Evolutionary conservation across 2,888 invertebrate species (phyloP).

Genomic region (Orchesella flavescens): DNA sequence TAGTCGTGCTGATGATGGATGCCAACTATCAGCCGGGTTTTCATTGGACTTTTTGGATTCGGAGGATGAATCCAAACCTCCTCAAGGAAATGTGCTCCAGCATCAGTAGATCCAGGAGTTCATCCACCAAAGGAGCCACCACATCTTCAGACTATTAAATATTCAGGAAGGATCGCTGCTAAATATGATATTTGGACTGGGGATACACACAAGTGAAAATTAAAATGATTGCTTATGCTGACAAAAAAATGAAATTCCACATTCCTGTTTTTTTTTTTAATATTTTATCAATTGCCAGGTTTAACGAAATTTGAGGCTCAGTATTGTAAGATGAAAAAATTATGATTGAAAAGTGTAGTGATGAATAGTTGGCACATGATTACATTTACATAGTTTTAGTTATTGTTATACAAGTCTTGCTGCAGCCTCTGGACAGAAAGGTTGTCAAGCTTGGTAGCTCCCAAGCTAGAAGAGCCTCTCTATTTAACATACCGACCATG

Average conservation of each 20-base stretch:
- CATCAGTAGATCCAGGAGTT: neutral
- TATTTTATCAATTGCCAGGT: constrained; percentile 52
- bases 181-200: constrained; percentile 21
- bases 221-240: constrained; percentile 27
- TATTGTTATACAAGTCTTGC: too few species aligned
- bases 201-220: neutral
- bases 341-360: neutral
- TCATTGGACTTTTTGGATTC: constrained; percentile 32
- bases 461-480: too few species aligned
- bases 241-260: constrained; percentile 48
- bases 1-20: constrained; percentile 90
- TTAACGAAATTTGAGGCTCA: constrained; percentile 47
- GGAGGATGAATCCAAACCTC: constrained; percentile 40
- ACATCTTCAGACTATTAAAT: constrained; percentile 33
- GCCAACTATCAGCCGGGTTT: constrained; percentile 80
- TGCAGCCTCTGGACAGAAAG: too few species aligned
- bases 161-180: constrained; percentile 66
- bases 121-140: constrained; percentile 31
- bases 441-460: too few species aligned
- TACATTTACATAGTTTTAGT: too few species aligned
- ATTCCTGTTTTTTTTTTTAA: constrained; percentile 61
- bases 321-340: constrained; percentile 38
- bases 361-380: neutral
- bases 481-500: too few species aligned
- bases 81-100: constrained; percentile 45